Percentiles rank a stretch among this genome's conserved stretches.
Conservation (phyloP, 2,113 vertebrate species). For the Oreochromis spilurus region DNA sequence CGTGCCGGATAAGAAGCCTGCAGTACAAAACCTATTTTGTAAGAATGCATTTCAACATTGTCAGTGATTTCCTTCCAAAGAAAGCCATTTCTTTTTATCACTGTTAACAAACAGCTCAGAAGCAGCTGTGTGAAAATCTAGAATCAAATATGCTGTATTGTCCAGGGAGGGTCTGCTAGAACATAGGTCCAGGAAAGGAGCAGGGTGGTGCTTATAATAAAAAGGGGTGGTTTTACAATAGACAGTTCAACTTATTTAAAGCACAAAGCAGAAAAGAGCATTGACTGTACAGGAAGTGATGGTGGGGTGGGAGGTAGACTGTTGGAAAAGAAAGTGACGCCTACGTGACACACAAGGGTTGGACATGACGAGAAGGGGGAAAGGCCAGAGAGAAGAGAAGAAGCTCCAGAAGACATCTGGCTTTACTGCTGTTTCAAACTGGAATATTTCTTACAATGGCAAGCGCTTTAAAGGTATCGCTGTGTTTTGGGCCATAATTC, state of each 20-base stretch:
- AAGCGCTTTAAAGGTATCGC: neutral
- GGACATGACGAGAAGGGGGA: neutral
- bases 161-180: neutral
- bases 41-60: conserved; percentile 22
- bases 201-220: neutral
- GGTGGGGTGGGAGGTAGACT: neutral
- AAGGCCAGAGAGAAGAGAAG: neutral
- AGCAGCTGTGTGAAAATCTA: conserved; percentile 7
- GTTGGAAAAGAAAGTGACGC: conserved; percentile 52
- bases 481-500: conserved; percentile 28
- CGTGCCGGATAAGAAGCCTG: conserved; percentile 10
- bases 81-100: conserved; percentile 26
- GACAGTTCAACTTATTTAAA: conserved; percentile 20
- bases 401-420: neutral
- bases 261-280: neutral
- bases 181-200: neutral
- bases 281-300: conserved; percentile 52
- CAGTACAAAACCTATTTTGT: conserved; percentile 40
- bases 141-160: conserved; percentile 3
- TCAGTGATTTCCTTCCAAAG: conserved; percentile 25
- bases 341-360: conserved; percentile 12
- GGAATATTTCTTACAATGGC: neutral
- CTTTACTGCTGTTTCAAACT: neutral
- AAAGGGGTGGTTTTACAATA: neutral
- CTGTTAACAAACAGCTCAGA: conserved; percentile 13